Evolutionary conservation across 2,888 invertebrate genomes (phyloP).

Genomic region (Pammene fasciana): DNA sequence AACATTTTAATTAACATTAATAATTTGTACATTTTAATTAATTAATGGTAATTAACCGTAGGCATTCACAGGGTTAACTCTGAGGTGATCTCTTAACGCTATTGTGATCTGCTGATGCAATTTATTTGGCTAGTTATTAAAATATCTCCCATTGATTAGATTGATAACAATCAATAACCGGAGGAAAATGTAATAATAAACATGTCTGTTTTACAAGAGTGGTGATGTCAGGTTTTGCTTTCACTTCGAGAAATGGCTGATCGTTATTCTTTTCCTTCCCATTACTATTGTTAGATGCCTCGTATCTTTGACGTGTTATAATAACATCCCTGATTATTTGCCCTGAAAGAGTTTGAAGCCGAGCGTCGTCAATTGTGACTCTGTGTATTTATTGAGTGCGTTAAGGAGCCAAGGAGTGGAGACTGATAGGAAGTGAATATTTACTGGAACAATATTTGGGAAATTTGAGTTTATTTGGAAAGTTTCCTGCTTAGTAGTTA

Average conservation of each 20-base stretch:
- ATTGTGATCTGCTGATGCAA: conserved; percentile 62
- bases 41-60: not conserved
- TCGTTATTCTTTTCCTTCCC: not conserved
- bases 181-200: conserved; percentile 21
- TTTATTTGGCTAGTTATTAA: conserved; percentile 63
- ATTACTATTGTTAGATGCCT: not conserved
- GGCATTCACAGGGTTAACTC: conserved; percentile 54
- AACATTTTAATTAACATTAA: too few species aligned
- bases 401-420: too few species aligned
- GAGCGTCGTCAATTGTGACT: too few species aligned
- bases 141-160: conserved; percentile 71
- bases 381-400: too few species aligned
- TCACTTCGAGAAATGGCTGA: not conserved
- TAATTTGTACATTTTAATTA: not conserved
- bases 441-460: too few species aligned
- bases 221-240: conserved; percentile 6
- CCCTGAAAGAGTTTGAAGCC: too few species aligned
- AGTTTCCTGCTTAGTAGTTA: too few species aligned
- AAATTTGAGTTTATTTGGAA: too few species aligned
- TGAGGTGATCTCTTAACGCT: conserved; percentile 50
- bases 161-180: conserved; percentile 55
- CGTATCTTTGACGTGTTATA: not conserved
- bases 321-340: too few species aligned
- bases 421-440: too few species aligned
- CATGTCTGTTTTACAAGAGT: conserved; percentile 1